Conservation (phyloP, 37 sponge, comb jelly and placozoan genomes). For the Oscarella lobularis region DNA sequence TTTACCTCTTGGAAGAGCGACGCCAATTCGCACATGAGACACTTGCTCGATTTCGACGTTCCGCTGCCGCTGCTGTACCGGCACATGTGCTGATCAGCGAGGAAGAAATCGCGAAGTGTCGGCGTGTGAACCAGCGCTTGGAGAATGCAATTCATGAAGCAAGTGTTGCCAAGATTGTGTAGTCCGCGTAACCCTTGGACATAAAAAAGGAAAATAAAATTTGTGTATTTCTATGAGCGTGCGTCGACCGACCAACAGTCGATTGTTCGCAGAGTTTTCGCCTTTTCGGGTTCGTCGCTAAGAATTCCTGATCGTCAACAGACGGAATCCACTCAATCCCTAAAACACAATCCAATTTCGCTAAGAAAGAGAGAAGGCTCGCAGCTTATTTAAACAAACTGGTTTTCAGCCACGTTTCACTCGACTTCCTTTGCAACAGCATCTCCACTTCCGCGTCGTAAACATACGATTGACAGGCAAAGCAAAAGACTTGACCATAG, state of each 20-base stretch:
- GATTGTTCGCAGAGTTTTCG: constrained; percentile 48
- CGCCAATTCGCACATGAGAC: constrained; percentile 90
- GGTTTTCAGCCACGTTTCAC: background rate
- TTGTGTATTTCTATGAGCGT: background rate
- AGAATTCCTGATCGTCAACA: constrained; percentile 30
- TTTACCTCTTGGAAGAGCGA: constrained; percentile 76
- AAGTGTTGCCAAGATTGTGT: constrained; percentile 93
- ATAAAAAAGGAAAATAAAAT: constrained; percentile 8
- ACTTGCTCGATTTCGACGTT: constrained; percentile 36
- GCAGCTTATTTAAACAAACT: background rate
- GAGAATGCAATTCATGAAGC: constrained; percentile 95
- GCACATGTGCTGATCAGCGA: constrained; percentile 80
- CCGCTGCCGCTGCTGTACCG: no score
- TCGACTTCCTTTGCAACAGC: background rate
- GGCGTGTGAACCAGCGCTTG: constrained; percentile 94
- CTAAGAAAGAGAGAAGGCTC: no score
- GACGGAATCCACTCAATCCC: constrained; percentile 44
- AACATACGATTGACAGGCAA: constrained; percentile 54
- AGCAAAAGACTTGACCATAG: constrained; percentile 70
- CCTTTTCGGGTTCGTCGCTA: constrained; percentile 55
- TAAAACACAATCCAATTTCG: constrained; percentile 34
- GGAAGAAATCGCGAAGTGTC: constrained; percentile 86
- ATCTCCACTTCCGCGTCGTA: constrained; percentile 58
- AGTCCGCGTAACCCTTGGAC: constrained; percentile 77
- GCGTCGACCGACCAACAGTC: constrained; percentile 47